Evolutionary conservation across 2,888 invertebrate genomes (phyloP), one percentile per base, ranked within the genome.

Genomic region (Elysia crispata): DNA sequence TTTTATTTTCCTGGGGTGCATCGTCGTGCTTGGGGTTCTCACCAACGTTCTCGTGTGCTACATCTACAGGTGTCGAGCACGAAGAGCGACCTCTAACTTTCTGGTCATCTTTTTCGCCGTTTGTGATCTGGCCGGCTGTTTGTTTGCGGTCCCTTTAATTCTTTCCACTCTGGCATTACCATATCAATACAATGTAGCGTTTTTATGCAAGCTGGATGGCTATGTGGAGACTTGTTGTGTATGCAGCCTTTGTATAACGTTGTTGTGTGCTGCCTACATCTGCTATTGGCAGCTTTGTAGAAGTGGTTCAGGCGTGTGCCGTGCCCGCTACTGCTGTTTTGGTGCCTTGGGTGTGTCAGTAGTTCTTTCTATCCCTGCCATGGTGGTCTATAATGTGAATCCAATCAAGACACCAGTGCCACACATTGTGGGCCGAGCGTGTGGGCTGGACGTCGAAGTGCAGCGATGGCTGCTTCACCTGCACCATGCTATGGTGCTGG

Each of bases 181-280:
- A 0, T 85, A 85, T 33, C 74, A 82, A 62, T 88, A 86, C 79
- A 80, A 82, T 30, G 83, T 86, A 13, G 81, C 85, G 5, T 83
- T 83, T 60, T 83, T 87, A 6, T 89, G 88, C 64, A 88, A 87
- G 78, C 75, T 89, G 25, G 81, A 86, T n/a, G 79, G 88, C 49
- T 88, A 86, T 80, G 81, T 86, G 41, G 82, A 87, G 57, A 86
- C 87, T 0, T 85, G 85, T 75, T 85, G 86, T 0, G 86, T 87
- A 1, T 86, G 87, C 23, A 84, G 86, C 20, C 86, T 86, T 28
- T 85, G 86, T 73, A 84, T 88, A 72, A 87, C 85, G 3, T 80
- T 89, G 5, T 86, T 88, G 15, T 87, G 87, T 76, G 87, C 88
- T 11, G 87, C 88, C 0, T 87, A 86, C 74, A 87, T 87, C 77